Base-by-base conservation (phyloP, 1,140 invertebrate species). In the Latrodectus geometricus region DNA sequence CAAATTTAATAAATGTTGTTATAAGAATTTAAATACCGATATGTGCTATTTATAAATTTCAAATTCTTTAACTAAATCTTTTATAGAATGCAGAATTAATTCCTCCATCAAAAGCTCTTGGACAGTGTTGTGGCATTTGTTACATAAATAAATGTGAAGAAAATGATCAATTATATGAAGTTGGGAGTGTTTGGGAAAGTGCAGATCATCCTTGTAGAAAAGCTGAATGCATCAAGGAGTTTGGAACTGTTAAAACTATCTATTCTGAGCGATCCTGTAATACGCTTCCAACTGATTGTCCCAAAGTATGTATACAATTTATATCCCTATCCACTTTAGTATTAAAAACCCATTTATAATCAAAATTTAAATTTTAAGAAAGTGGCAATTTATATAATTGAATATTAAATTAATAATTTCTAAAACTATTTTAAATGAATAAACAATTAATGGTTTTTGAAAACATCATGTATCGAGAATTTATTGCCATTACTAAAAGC, bases 111-210 rank as follows among this genome's bases (percentile, higher is more conserved):
- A 86, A 86, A 50, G 49, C 61, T 4, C 75, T 86, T n/a, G 83
- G 83, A 3, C 83, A 92, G 21, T 96, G 95, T 90, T 96, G 95
- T 89, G 95, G 95, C 7, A 91, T 93, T 83, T 96, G 95, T 87
- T 90, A 93, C 35, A 94, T 94, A 91, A 91, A 92, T 0, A 91
- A 91, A 49, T 96, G 95, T 88, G 90, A 95, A 0, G 90, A 94
- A 17, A 93, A 93, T 0, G 93, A 93, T 4, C 85, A 89, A 7
- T 88, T 93, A 11, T 92, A 92, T 65, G 85, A 92, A 54, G 89
- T 94, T 50, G 90, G 90, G 11, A 88, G 88, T 14, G 83, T 81
- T 11, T 90, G 90, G 90, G 70, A 85, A 12, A 88, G 75, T 79
- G 61, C 76, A 8, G 88, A 88, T 14, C 88, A 90, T 35, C 70